These are phyloP conservation scores for Drusus annulatus DNA, from an alignment of 1,140 invertebrate species.

Conservation along the genomic window DNA sequence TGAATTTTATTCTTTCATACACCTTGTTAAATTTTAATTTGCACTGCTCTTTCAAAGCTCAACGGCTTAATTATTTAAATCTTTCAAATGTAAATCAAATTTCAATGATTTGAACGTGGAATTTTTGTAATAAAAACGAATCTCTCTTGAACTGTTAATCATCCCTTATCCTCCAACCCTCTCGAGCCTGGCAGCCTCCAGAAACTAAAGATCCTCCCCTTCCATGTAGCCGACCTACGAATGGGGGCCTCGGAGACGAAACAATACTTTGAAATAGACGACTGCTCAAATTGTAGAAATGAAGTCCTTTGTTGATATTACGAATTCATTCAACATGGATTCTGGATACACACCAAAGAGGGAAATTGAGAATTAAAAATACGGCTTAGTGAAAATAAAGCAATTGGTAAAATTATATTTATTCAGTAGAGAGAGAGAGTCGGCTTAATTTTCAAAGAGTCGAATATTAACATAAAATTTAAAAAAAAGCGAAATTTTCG, in stretches of 20 bases:
- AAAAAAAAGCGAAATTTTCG: too few relatives aligned
- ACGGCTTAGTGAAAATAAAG: too few relatives aligned
- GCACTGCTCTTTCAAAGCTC: too few relatives aligned
- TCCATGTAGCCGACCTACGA: slow-evolving; percentile 29
- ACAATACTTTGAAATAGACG: slow-evolving; percentile 25
- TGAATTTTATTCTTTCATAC: too few relatives aligned
- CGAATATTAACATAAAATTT: too few relatives aligned
- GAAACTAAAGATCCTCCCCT: slow-evolving; percentile 28
- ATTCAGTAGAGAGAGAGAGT: too few relatives aligned
- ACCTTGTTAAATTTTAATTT: too few relatives aligned
- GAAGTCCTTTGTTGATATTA: slow-evolving; percentile 24
- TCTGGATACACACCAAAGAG: background rate
- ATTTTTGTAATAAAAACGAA: slow-evolving; percentile 37
- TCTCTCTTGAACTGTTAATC: slow-evolving; percentile 38
- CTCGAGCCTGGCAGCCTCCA: slow-evolving; percentile 7
- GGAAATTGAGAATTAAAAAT: background rate
- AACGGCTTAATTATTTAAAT: too few relatives aligned
- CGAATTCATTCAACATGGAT: slow-evolving; percentile 7
- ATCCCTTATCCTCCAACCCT: slow-evolving; percentile 22
- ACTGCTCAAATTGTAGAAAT: slow-evolving; percentile 16
- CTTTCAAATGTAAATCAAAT: slow-evolving; percentile 10
- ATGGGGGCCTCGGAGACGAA: slow-evolving; percentile 21
- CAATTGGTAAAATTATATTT: too few relatives aligned
- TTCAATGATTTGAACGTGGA: slow-evolving; percentile 18
- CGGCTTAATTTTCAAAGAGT: too few relatives aligned